Evolutionary conservation across 1,140 invertebrate species (phyloP), one percentile per base, ranked within the genome.

Genomic region (Diachasmimorpha longicaudata): DNA sequence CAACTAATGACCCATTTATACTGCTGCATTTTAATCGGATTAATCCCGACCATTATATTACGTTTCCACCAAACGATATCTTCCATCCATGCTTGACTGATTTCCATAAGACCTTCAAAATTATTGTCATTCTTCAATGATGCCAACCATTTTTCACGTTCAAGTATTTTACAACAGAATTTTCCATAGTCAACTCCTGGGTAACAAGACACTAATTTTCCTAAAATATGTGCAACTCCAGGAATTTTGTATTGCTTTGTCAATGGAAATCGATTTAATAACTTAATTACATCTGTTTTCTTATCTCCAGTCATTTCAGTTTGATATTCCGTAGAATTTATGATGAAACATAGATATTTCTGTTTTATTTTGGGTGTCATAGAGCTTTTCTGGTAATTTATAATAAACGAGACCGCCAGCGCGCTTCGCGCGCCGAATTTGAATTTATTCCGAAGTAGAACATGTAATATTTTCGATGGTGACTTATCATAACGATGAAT

Each of bases 31-130:
- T 70, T 55, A 31, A 78, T 81, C 16, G 71, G 71, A 23, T 77
- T 79, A 9, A 10, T 67, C 25, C 37, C 46, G 21, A 55, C 66
- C n/a, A 44, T 58, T 25, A 79, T 71, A 48, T 79, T 46, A 13
- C 69, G 19, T 74, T 25, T 10, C 79, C 78, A 81, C 81, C 81
- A 82, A 6, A 58, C 9, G 14, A 83, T 72, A 42, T 78, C 76
- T 31, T 55, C 14, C 14, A 10, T 23, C 21, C n/a, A n/a, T n/a
- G n/a, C n/a, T n/a, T n/a, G n/a, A n/a, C n/a, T n/a, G n/a, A n/a
- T n/a, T n/a, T n/a, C n/a, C n/a, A n/a, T n/a, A n/a, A 81, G 5
- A 42, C 6, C 4, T 6, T 21, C 23, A 4, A 5, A n/a, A n/a
- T 13, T 21, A 72, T 55, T 8, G 25, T 23, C 36, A 16, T 55